Percentiles rank a stretch among this genome's conserved stretches.
phyloP scores from a whole-genome alignment of 2,797 vertebrate genomes.

The Acipenser ruthenus region DNA sequence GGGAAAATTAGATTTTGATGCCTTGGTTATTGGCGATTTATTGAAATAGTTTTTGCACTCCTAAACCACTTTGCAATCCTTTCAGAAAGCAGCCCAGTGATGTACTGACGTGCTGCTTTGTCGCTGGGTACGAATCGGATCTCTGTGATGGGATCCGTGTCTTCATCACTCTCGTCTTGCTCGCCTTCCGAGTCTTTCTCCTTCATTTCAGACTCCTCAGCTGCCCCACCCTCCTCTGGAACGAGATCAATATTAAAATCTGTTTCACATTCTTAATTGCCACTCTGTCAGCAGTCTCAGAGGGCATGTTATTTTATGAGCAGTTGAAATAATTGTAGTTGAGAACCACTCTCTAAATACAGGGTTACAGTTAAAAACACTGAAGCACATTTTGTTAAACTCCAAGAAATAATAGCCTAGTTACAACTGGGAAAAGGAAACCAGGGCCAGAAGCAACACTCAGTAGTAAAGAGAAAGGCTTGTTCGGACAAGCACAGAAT shows the following conservation, averaged over 20 bases:
- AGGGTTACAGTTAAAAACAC: slow-evolving; percentile 1
- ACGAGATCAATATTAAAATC: neutral
- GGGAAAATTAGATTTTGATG: no score
- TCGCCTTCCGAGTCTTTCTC: slow-evolving; percentile 44
- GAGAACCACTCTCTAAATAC: no score
- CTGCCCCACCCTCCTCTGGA: slow-evolving; percentile 19
- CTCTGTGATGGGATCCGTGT: slow-evolving; percentile 72
- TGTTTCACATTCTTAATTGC: neutral
- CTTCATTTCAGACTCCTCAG: slow-evolving; percentile 62
- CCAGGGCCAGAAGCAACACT: slow-evolving; percentile 8
- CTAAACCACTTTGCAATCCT: no score
- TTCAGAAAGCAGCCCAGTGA: no score
- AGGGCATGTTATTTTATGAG: neutral
- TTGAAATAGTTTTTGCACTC: no score
- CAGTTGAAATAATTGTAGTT: neutral
- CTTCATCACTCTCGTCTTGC: slow-evolving; percentile 58
- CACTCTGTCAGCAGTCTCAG: neutral
- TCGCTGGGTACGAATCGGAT: slow-evolving; percentile 88
- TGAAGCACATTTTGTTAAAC: neutral
- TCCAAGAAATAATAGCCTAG: slow-evolving; percentile 3
- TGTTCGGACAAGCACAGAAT: neutral
- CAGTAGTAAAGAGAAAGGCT: neutral
- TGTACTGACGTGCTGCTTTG: slow-evolving; percentile 72
- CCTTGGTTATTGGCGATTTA: no score
- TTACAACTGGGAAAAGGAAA: slow-evolving; percentile 15